These are phyloP conservation scores for Siniperca chuatsi DNA, from an alignment of 2,113 vertebrate species.

Conservation along the genomic window DNA sequence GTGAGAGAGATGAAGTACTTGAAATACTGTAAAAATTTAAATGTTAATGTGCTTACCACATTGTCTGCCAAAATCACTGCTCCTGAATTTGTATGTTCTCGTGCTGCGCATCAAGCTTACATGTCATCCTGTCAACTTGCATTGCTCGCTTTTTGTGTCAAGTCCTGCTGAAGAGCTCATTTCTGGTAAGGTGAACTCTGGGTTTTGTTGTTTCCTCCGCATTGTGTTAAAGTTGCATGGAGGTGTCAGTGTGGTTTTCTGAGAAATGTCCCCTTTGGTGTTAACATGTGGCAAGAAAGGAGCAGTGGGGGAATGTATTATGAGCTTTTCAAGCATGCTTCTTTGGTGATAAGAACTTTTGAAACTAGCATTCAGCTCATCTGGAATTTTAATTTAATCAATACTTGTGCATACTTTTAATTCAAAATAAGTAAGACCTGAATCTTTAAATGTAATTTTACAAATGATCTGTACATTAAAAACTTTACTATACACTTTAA, in stretches of 20 bases:
- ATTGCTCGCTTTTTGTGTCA: constrained; percentile 52
- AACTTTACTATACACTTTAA: background rate
- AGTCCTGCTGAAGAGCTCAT: constrained; percentile 61
- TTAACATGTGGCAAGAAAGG: background rate
- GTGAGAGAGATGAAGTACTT: background rate
- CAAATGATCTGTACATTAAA: too few relatives aligned
- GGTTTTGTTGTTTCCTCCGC: constrained; percentile 62
- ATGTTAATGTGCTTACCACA: constrained; percentile 45
- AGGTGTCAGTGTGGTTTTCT: constrained; percentile 71
- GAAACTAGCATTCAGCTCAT: background rate
- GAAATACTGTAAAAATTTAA: constrained; percentile 8
- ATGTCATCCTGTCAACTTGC: constrained; percentile 50
- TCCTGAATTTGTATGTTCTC: constrained; percentile 33
- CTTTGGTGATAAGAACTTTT: background rate
- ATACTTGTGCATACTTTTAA: background rate
- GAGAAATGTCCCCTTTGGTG: constrained; percentile 55
- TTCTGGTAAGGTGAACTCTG: constrained; percentile 75
- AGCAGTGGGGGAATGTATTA: constrained; percentile 11
- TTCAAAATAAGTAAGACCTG: background rate
- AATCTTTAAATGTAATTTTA: background rate
- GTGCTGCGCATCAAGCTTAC: background rate
- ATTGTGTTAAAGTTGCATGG: constrained; percentile 25
- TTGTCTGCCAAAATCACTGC: constrained; percentile 28
- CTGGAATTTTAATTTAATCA: background rate
- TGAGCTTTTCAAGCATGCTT: background rate